phyloP scores from a whole-genome alignment of 2,888 invertebrate genomes.

The Eueremaeus valkanovi region DNA sequence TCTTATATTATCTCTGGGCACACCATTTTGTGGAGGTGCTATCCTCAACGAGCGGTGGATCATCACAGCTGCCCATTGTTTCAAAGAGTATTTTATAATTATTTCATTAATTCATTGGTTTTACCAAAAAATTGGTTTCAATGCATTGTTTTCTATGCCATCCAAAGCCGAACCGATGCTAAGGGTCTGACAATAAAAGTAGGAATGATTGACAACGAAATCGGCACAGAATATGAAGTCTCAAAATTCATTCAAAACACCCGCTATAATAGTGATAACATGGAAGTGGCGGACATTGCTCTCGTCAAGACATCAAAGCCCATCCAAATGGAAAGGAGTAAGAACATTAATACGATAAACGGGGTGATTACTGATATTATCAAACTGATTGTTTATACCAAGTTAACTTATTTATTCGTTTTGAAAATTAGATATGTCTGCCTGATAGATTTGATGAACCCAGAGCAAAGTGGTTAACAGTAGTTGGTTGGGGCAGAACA shows the following conservation, averaged over 20 bases:
- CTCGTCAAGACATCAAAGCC: conserved; percentile 76
- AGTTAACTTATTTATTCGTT: too few species aligned
- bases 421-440: not conserved
- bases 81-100: not conserved
- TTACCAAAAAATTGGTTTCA: too few species aligned
- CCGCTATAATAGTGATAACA: not conserved
- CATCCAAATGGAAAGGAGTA: conserved; percentile 62
- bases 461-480: not conserved
- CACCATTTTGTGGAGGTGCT: not conserved
- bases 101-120: not conserved
- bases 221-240: not conserved
- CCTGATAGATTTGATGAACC: not conserved
- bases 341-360: not conserved
- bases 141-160: not conserved
- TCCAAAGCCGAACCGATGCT: not conserved
- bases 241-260: conserved; percentile 10
- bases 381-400: too few species aligned
- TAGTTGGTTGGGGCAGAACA: not conserved
- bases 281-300: conserved; percentile 56
- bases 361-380: too few species aligned
- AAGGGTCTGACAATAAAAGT: not conserved
- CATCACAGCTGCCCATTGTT: conserved; percentile 7
- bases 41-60: conserved; percentile 17
- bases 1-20: too few species aligned
- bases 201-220: conserved; percentile 7